phyloP scores from a whole-genome alignment of 2,113 vertebrate genomes.

The Oncorhynchus masou region DNA sequence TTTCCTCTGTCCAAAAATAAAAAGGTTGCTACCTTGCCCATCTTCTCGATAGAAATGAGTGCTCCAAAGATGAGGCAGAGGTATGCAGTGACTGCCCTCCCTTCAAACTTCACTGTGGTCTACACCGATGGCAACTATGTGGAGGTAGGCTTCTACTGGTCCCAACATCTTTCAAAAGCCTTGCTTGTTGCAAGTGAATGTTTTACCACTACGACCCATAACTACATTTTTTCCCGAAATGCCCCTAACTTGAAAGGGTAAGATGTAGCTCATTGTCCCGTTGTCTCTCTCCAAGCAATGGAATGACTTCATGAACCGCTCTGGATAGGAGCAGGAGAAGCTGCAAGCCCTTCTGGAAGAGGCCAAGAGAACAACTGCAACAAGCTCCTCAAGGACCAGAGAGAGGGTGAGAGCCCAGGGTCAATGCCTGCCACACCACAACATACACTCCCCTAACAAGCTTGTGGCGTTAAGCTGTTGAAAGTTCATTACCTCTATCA shows the following conservation, averaged over 20 bases:
- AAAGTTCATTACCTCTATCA: no score
- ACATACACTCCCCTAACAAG: not conserved
- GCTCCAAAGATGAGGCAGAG: constrained; percentile 81
- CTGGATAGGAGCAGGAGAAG: constrained; percentile 92
- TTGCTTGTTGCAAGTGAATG: not conserved
- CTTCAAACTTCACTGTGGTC: constrained; percentile 89
- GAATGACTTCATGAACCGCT: constrained; percentile 97
- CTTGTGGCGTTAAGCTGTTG: not conserved
- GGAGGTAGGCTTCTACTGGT: constrained; percentile 71
- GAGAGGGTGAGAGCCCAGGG: constrained; percentile 75
- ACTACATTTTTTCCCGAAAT: not conserved
- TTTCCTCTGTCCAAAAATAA: not conserved
- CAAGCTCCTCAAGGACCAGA: constrained; percentile 71
- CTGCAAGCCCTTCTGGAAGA: constrained; percentile 87
- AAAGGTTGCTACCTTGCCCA: constrained; percentile 87
- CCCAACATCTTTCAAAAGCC: constrained; percentile 3
- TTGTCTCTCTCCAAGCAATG: constrained; percentile 77
- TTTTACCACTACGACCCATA: not conserved
- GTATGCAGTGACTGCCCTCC: constrained; percentile 68
- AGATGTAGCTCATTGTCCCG: no score
- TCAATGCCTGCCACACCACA: not conserved
- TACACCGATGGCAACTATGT: constrained; percentile 86
- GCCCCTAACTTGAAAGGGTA: not conserved
- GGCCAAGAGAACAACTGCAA: constrained; percentile 68
- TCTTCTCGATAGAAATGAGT: constrained; percentile 85